These are phyloP conservation scores for Lepidochrysops patricia DNA, from an alignment of 2,888 invertebrate genomes.

Conservation along the genomic window DNA sequence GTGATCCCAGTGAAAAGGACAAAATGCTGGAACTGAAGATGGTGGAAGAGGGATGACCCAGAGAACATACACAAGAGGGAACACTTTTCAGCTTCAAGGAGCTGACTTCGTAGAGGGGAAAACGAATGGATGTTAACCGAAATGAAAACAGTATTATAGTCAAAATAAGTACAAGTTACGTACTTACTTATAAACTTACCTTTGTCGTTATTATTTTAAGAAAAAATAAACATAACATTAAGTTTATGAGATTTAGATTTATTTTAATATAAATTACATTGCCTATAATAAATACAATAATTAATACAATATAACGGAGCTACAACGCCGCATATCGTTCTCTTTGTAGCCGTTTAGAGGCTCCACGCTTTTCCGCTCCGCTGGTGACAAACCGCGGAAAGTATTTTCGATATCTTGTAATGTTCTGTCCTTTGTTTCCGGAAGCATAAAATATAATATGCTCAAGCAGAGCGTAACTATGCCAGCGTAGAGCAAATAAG, in stretches of 20 bases:
- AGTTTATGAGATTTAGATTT: conserved; percentile 13
- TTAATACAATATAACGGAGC: conserved; percentile 57
- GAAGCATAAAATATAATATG: conserved; percentile 73
- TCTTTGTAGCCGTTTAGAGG: conserved; percentile 40
- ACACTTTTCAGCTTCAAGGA: conserved; percentile 39
- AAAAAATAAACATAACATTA: neutral
- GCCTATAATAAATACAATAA: conserved; percentile 10
- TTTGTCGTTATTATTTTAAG: neutral
- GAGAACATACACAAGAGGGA: conserved; percentile 31
- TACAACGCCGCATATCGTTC: conserved; percentile 44
- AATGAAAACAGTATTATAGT: neutral
- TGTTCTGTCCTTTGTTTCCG: conserved; percentile 80
- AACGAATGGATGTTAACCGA: conserved; percentile 6
- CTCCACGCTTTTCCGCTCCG: conserved; percentile 38
- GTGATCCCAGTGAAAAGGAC: conserved; percentile 37
- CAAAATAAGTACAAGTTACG: neutral
- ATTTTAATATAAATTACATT: conserved; percentile 14
- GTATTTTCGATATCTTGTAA: conserved; percentile 78
- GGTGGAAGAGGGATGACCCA: conserved; percentile 54
- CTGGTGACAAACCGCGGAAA: conserved; percentile 46
- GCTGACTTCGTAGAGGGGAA: conserved; percentile 35
- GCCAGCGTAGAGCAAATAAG: conserved; percentile 76
- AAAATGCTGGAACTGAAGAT: conserved; percentile 54
- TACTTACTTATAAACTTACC: neutral
- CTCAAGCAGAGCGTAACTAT: conserved; percentile 65